Base-by-base conservation (phyloP, 2,113 vertebrate genomes). In the Dicrurus megarhynchus region DNA sequence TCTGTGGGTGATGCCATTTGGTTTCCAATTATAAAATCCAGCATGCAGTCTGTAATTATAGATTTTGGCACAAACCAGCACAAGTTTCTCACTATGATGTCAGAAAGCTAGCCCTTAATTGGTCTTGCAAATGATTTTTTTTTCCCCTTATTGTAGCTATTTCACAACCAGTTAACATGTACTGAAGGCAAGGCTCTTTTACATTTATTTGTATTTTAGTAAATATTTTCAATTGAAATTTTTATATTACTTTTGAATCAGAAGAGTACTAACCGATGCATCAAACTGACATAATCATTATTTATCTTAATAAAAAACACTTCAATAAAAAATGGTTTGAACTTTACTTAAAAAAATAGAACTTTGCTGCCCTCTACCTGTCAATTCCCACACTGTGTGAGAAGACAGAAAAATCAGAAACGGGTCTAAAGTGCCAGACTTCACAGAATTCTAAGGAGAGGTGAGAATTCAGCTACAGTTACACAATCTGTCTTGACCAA, bases 291-390 rank as follows among this genome's bases (percentile, higher is more conserved):
- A 73, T 26, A 41, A 42, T 70, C 19, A 52, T 59, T 55, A 59
- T 60, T 60, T 55, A 56, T 35, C 53, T 49, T 56, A 64, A 63
- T 27, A 49, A 93, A 91, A 95, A 94, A 15, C 7, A 14, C 1
- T 16, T 46, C 5, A 11, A 33, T 41, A 18, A 80, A 80, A 75
- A 84, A 47, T 2, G 0, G 8, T 18, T 47, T 15, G 16, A 39
- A 28, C 17, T 30, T 23, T 26, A 44, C 32, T 94, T 75, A 79
- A 96, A 95, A 95, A 90, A 94, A 61, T 96, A 59, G 90, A 90
- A 37, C 92, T 98, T 97, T 98, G 97, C 97, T 98, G 97, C 97
- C 98, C 97, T 94, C 98, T 98, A 93, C 97, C 87, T 47, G 90
- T 60, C 86, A 67, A 24, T 69, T 53, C 27, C 21, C 80, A 93